Evolutionary conservation across 2,888 invertebrate species (phyloP), one percentile per base, ranked within the genome.

Genomic region (Brachypterus glaber): DNA sequence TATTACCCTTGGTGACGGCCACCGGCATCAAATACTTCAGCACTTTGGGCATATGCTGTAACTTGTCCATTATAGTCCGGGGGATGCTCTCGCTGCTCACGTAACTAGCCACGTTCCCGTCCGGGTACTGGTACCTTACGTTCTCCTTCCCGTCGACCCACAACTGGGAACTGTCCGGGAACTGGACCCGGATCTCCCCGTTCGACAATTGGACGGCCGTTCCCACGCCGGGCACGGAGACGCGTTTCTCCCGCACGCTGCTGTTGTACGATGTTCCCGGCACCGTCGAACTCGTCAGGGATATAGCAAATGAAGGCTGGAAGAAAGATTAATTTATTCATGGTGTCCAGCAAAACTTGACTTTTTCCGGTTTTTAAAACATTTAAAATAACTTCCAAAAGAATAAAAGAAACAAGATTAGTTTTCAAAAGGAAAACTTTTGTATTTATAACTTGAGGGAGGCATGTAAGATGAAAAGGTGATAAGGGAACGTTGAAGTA

Each of bases 41-140:
- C 40, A 70, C 62, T 45, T 62, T 66, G 2, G 69, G 69, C 55
- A 72, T 62, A 38, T 69, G 59, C 41, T 62, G 59, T 35, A 72
- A 51, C 47, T 70, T 71, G 35, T 70, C 68, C 51, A 63, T 58
- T 17, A 71, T 61, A 13, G 51, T 47, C 21, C 54, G 50, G 12
- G 64, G 64, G 40, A 66, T 60, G 45, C 52, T 55, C 44, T 64
- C 64, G 25, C 50, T 53, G 38, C 60, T 60, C 12, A 50, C 47
- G 44, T 60, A 64, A 43, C 48, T 59, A n/a, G 53, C 53, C 15
- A 55, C 44, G 17, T 50, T 55, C 3, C 64, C 64, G 35, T 63
- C 60, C 1, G 53, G 48, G 43, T 59, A 59, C 46, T 62, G 63
- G 47, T 58, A 65, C 30, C 56, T 52, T 30, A 61, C 53, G 30